These are phyloP conservation scores for Triplophysa siluroides DNA, from an alignment of 2,113 vertebrate genomes.

Conservation along the genomic window DNA sequence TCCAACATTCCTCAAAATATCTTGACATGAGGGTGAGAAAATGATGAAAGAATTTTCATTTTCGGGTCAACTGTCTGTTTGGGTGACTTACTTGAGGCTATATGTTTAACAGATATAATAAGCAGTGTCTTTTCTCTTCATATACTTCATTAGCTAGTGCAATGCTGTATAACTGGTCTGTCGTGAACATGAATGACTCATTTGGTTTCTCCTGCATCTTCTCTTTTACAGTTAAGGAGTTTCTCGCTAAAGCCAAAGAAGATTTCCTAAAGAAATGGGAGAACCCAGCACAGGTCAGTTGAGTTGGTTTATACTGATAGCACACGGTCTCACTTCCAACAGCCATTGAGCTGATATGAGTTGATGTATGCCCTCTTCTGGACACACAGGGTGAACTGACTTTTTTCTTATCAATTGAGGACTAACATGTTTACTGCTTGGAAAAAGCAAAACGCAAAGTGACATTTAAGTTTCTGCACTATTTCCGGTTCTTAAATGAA, in stretches of 20 bases:
- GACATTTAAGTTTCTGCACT: no score
- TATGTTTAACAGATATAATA: background rate
- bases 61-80: no score
- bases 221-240: slow-evolving; percentile 85
- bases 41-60: no score
- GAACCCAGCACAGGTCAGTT: slow-evolving; percentile 82
- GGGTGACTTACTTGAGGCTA: background rate
- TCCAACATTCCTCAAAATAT: no score
- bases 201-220: slow-evolving; percentile 31
- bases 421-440: no score
- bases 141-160: background rate
- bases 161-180: background rate
- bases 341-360: slow-evolving; percentile 16
- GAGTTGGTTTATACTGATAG: background rate
- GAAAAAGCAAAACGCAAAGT: no score
- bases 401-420: background rate
- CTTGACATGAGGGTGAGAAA: no score
- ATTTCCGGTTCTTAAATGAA: no score
- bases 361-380: slow-evolving; percentile 68
- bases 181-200: background rate
- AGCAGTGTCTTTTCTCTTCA: background rate
- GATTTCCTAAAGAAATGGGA: slow-evolving; percentile 97
- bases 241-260: slow-evolving; percentile 95
- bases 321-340: background rate
- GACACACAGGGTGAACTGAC: slow-evolving; percentile 21